These are phyloP conservation scores for Hexactinellida sp. DNA, from an alignment of 37 sponge, comb jelly and placozoan species.

Conservation along the genomic window DNA sequence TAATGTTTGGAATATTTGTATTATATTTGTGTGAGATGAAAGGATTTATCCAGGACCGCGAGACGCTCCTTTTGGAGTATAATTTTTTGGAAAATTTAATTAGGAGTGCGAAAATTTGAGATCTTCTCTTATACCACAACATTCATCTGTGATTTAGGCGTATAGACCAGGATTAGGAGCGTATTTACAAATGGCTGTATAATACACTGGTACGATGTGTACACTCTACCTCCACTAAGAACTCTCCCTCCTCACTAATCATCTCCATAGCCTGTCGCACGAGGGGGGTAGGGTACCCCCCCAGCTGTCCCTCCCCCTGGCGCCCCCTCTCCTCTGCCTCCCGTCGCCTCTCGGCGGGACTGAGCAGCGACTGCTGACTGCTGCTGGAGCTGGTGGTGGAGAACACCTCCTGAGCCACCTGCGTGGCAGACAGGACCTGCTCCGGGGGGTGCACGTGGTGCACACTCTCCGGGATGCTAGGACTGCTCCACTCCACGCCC, in stretches of 20 bases:
- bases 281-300: neutral
- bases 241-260: conserved; percentile 53
- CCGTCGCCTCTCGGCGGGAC: neutral
- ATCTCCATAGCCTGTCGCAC: conserved; percentile 53
- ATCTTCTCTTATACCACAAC: too few relatives aligned
- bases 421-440: neutral
- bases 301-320: neutral
- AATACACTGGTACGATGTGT: too few relatives aligned
- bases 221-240: conserved; percentile 46
- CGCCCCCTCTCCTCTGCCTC: neutral
- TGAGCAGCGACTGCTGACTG: neutral
- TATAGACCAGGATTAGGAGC: too few relatives aligned
- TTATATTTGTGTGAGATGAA: neutral
- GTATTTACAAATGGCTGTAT: too few relatives aligned
- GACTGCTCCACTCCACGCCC: conserved; percentile 57
- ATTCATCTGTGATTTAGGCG: too few relatives aligned
- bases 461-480: conserved; percentile 25
- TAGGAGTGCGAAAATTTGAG: too few relatives aligned
- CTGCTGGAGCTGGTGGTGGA: neutral
- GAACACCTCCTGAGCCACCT: neutral
- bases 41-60: too few relatives aligned
- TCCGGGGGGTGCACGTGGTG: neutral
- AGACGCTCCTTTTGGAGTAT: too few relatives aligned
- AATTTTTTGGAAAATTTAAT: too few relatives aligned
- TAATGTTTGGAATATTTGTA: neutral